Conservation (phyloP, 2,113 vertebrate species). For the Pelusios castaneus region DNA sequence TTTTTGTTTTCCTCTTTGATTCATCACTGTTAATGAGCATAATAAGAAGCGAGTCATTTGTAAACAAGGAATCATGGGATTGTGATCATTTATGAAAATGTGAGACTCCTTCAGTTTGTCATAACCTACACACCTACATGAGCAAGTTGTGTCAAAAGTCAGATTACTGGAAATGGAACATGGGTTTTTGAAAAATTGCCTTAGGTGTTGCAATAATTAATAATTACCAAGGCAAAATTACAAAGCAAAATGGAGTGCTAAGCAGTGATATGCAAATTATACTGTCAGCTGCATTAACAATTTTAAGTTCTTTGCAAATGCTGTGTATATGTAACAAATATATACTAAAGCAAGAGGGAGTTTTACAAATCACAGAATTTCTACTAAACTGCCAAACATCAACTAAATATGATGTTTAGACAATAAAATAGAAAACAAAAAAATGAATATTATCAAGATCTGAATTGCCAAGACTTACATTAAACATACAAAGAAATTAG, state of each 20-base stretch:
- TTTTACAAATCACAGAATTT: neutral
- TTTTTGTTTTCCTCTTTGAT: neutral
- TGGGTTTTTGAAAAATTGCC: neutral
- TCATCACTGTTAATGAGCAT: neutral
- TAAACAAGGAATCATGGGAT: neutral
- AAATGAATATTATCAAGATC: neutral
- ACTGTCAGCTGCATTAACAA: neutral
- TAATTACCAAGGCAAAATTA: neutral
- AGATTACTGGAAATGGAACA: neutral
- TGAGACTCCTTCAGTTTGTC: neutral
- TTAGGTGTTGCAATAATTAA: neutral
- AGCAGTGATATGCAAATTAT: neutral
- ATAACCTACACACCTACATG: neutral
- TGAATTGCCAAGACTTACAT: neutral
- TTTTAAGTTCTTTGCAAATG: neutral
- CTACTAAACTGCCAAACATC: neutral
- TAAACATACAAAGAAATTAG: neutral
- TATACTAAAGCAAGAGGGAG: neutral
- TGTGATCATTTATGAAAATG: neutral
- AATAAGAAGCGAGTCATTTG: neutral
- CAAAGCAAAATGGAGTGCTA: neutral
- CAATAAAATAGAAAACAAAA: neutral
- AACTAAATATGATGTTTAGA: neutral
- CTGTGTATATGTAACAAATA: neutral
- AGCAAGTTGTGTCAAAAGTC: neutral